phyloP scores from a whole-genome alignment of 1,140 invertebrate species.

The Spodoptera litura region DNA sequence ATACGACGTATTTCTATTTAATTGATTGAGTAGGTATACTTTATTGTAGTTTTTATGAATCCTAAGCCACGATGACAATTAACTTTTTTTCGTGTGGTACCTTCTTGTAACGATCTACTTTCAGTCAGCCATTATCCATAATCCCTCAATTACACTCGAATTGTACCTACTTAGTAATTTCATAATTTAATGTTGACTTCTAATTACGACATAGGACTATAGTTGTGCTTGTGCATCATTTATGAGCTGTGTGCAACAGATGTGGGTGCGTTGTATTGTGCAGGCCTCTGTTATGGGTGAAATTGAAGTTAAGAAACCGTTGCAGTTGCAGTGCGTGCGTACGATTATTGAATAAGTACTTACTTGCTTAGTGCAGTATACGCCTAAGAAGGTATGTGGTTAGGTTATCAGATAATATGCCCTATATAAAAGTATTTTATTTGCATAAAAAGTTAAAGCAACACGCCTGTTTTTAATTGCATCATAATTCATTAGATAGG shows the following conservation, averaged over 20 bases:
- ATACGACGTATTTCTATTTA: slow-evolving; percentile 29
- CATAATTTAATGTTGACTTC: slow-evolving; percentile 2
- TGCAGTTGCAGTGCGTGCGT: slow-evolving; percentile 35
- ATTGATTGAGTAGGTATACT: slow-evolving; percentile 20
- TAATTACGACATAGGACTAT: slow-evolving; percentile 19
- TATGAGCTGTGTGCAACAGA: background rate
- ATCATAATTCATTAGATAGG: no score
- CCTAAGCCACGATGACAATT: slow-evolving; percentile 21
- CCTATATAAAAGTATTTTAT: no score
- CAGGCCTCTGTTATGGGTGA: slow-evolving; percentile 17
- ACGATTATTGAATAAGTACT: slow-evolving; percentile 10
- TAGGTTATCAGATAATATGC: no score
- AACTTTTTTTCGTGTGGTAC: slow-evolving; percentile 7
- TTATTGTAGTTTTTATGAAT: slow-evolving; percentile 37
- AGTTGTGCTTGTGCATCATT: slow-evolving; percentile 12
- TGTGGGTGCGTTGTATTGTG: background rate
- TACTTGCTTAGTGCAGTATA: background rate
- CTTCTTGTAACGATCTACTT: slow-evolving; percentile 9
- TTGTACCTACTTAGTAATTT: background rate
- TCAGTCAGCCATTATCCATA: slow-evolving; percentile 25
- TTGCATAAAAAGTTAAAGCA: no score
- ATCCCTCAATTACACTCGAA: slow-evolving; percentile 14
- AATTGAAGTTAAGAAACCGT: slow-evolving; percentile 36
- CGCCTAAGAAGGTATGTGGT: no score
- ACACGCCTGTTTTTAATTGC: no score